Base-by-base conservation (phyloP, 2,888 invertebrate species). In the Sarcophaga rosellei region DNA sequence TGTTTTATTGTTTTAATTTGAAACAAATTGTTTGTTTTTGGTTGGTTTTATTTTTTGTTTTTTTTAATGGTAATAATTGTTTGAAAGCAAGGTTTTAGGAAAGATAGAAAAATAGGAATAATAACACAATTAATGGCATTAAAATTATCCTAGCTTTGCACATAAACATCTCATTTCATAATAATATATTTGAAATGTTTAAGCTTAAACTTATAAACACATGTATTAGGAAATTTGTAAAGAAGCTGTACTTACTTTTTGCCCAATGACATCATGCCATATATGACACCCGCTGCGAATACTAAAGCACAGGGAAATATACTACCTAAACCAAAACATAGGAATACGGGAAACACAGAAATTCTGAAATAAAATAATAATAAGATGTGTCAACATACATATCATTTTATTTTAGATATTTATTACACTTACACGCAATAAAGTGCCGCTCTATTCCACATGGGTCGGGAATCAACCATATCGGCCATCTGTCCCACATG, bases 261-360 rank as follows among this genome's bases (percentile, higher is more conserved):
- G 88, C 99, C 99, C 87, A 99, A 95, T 76, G 98, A 96, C 97
- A 99, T 98, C 95, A 98, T 96, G 90, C 98, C 98, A 93, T 99
- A 99, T 83, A 98, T 94, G 87, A 97, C 95, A 81, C 98, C 99
- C 79, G 98, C 97, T 35, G 95, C 95, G 93, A 99, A 97, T 91
- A 99, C 96, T 87, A 98, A 94, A 21, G 98, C 98, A 93, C 97
- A 96, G 88, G 98, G 98, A 92, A 99, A 96, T 92, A 97, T 94
- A 88, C 97, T 97, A 91, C 95, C 95, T 87, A 97, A 88, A 66
- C 95, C 95, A 87, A 95, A 94, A 93, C 97, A 97, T 88, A 98
- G 92, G 90, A 98, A 94, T 90, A 98, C 95, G 44, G 98, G 96
- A 21, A 97, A 96, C 81, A 98, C 91, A 2, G 98, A 95, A 90